Percentiles rank a stretch among this genome's conserved stretches.
These are phyloP conservation scores for Axis porcinus DNA, from an alignment of 2,113 vertebrate genomes.

Conservation along the genomic window DNA sequence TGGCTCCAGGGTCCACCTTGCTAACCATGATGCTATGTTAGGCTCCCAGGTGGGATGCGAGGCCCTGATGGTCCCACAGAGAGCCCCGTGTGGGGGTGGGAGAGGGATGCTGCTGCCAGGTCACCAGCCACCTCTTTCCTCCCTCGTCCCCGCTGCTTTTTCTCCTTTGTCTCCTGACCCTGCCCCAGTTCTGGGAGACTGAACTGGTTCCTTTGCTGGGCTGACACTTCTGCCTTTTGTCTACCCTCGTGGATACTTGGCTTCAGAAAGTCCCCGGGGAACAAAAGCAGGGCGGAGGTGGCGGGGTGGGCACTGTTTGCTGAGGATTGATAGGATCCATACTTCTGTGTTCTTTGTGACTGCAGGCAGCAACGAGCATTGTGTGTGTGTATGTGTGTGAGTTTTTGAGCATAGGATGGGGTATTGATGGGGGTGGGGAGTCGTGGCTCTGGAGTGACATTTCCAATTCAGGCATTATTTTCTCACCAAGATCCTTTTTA, in stretches of 20 bases:
- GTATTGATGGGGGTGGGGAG: background rate
- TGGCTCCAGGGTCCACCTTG: background rate
- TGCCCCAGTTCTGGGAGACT: background rate
- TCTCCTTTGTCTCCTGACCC: constrained; percentile 27
- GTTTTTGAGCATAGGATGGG: background rate
- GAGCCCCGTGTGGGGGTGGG: background rate
- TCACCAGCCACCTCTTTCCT: background rate
- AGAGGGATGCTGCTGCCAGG: background rate
- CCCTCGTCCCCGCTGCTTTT: background rate
- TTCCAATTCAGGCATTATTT: background rate
- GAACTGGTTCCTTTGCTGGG: constrained; percentile 16
- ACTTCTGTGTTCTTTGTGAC: constrained; percentile 61
- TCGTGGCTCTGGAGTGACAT: background rate
- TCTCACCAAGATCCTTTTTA: constrained; percentile 10
- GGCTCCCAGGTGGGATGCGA: background rate
- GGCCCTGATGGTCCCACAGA: background rate
- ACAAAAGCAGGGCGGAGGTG: background rate
- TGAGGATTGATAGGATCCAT: constrained; percentile 63
- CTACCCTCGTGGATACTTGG: constrained; percentile 47
- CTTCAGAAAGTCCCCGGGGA: constrained; percentile 43
- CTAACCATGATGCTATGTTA: background rate
- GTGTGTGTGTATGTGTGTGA: background rate
- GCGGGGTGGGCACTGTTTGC: constrained; percentile 51
- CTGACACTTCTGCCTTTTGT: constrained; percentile 35
- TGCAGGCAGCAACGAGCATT: background rate